Evolutionary conservation across 2,888 invertebrate genomes (phyloP), one percentile per base, ranked within the genome.

Genomic region (Trachelus iudaicus): DNA sequence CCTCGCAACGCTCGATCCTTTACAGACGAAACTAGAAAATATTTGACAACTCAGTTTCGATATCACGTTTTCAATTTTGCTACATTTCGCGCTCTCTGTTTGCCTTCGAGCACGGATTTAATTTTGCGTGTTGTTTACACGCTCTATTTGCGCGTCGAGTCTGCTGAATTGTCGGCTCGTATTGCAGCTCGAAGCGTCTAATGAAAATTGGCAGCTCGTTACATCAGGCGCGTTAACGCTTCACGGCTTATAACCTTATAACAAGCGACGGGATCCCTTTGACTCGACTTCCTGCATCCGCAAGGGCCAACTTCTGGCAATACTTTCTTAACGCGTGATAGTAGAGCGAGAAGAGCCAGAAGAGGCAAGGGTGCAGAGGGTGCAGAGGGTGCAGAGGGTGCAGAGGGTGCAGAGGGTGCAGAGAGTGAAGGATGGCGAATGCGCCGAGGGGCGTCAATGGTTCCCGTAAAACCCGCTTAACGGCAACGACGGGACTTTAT

Each of bases 41-140:
- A 40, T 40, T 40, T 15, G 15, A 4, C 40, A 15, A 40, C 15
- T 40, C 40, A 40, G 40, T 40, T 31, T 80, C 80, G 78, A 82
- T 80, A 80, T 83, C 83, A 80, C 81, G 83, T 81, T 83, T 86
- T 86, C 88, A 85, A 88, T 88, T 87, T 84, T 82, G 82, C 83
- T 80, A 81, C 81, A 79, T 84, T 40, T 82, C 82, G 83, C 81
- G 81, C 78, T 85, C 83, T 80, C 84, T 87, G 85, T 87, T 87
- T 88, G 83, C 84, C 79, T 79, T 82, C 84, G 85, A 88, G 87
- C 84, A 86, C 85, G 80, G 86, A 87, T 88, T 87, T 85, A 86
- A 88, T 88, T 87, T 82, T 83, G 82, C 84, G 82, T 86, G 85
- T 84, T 87, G 85, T 87, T 87, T 87, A 84, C 83, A 77, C 73